phyloP scores from a whole-genome alignment of 2,797 vertebrate species.

The Syngnathus acus region DNA sequence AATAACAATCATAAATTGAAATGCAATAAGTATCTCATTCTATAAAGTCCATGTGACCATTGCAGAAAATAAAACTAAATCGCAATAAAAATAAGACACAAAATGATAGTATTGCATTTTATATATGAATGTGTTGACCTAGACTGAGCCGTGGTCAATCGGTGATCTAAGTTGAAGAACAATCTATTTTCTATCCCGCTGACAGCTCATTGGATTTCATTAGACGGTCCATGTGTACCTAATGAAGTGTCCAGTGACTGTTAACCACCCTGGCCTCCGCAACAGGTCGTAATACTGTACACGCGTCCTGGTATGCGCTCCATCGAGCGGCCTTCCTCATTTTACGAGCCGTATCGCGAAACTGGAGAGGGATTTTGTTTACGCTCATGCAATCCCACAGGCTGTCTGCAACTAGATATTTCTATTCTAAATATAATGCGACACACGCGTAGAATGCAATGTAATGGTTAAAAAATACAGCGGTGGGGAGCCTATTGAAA shows the following conservation, averaged over 20 bases:
- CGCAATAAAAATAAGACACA: too few relatives aligned
- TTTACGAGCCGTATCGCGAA: conserved; percentile 39
- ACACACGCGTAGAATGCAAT: neutral
- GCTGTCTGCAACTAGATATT: conserved; percentile 3
- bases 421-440: conserved; percentile 8
- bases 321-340: conserved; percentile 17
- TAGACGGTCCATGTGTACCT: neutral
- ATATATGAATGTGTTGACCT: neutral
- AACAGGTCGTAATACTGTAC: neutral
- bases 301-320: neutral
- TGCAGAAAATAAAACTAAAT: too few relatives aligned
- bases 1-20: too few relatives aligned
- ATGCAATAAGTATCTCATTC: too few relatives aligned
- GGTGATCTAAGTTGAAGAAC: neutral
- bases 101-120: too few relatives aligned
- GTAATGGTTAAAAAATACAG: conserved; percentile 2
- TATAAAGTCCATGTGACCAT: too few relatives aligned
- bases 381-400: neutral
- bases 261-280: neutral
- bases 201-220: neutral
- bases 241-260: neutral
- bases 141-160: neutral
- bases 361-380: conserved; percentile 29
- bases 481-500: neutral
- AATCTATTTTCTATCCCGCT: neutral